phyloP scores from a whole-genome alignment of 2,888 invertebrate genomes.

The Volucella inanis region DNA sequence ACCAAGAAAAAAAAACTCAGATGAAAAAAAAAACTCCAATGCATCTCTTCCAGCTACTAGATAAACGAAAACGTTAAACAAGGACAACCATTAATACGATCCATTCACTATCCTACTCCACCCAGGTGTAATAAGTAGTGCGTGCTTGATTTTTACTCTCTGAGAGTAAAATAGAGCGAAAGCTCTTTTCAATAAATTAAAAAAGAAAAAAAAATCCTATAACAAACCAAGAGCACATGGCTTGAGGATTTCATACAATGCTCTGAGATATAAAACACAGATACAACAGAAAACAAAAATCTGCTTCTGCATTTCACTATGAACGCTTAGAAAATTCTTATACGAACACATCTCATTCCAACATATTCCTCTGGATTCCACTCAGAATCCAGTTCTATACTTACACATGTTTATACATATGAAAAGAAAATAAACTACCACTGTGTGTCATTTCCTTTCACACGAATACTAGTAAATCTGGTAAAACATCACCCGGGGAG shows the following conservation, averaged over 20 bases:
- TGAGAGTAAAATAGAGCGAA: slow-evolving; percentile 42
- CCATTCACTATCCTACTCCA: slow-evolving; percentile 48
- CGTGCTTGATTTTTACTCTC: slow-evolving; percentile 58
- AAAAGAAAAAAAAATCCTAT: slow-evolving; percentile 19
- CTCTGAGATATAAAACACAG: slow-evolving; percentile 29
- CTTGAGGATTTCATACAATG: background rate
- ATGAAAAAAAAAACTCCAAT: slow-evolving; percentile 19
- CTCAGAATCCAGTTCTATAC: slow-evolving; percentile 76
- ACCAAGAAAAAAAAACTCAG: slow-evolving; percentile 12
- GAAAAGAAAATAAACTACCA: slow-evolving; percentile 1
- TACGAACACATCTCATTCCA: slow-evolving; percentile 67
- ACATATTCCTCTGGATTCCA: slow-evolving; percentile 60
- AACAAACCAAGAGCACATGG: slow-evolving; percentile 65
- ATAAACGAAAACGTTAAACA: slow-evolving; percentile 21
- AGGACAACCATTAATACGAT: slow-evolving; percentile 45
- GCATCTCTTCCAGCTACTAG: slow-evolving; percentile 30
- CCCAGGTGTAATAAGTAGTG: slow-evolving; percentile 61
- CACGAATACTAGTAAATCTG: slow-evolving; percentile 39
- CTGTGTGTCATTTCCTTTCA: slow-evolving; percentile 39
- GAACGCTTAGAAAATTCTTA: slow-evolving; percentile 56
- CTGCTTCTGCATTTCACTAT: slow-evolving; percentile 52
- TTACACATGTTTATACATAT: slow-evolving; percentile 32
- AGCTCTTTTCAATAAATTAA: slow-evolving; percentile 16
- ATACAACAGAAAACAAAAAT: slow-evolving; percentile 28
- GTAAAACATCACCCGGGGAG: slow-evolving; percentile 65